A percentile compares a stretch with the other conserved stretches of the same genome.
These are phyloP conservation scores for Anarrhichthys ocellatus DNA, from an alignment of 2,113 vertebrate species.

Conservation along the genomic window DNA sequence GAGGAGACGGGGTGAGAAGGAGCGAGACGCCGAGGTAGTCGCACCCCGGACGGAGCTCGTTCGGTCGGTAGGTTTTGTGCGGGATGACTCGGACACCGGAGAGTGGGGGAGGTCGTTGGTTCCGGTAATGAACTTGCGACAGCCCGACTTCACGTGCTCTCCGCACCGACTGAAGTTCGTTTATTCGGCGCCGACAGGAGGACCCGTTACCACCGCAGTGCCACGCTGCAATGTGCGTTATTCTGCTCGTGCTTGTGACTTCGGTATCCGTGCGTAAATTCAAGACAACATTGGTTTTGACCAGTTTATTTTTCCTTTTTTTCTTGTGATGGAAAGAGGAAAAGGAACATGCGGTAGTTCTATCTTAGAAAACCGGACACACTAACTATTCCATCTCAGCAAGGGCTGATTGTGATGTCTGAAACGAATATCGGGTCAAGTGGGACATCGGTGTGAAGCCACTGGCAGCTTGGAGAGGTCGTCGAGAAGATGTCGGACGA, in stretches of 20 bases:
- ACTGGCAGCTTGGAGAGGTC: conserved; percentile 29
- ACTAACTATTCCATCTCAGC: not conserved
- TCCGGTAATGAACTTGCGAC: conserved; percentile 37
- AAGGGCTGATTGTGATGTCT: no score
- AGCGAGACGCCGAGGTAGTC: conserved; percentile 10
- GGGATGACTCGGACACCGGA: not conserved
- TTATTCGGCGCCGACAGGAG: not conserved
- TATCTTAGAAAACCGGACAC: no score
- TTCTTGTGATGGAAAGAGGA: not conserved
- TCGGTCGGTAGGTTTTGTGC: conserved; percentile 2
- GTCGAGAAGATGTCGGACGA: conserved; percentile 3
- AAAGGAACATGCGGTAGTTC: no score
- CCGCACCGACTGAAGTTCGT: conserved; percentile 10
- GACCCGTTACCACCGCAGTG: not conserved
- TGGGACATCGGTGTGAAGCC: not conserved
- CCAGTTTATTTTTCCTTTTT: not conserved
- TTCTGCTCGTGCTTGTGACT: not conserved
- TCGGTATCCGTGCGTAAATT: conserved; percentile 1
- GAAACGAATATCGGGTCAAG: no score
- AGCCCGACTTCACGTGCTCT: conserved; percentile 15
- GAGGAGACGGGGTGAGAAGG: conserved; percentile 29
- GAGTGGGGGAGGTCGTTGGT: not conserved
- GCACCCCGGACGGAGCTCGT: conserved; percentile 16
- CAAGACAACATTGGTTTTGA: not conserved
- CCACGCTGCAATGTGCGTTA: not conserved